Evolutionary conservation across 2,113 vertebrate genomes (phyloP).

Genomic region (Falco punctatus): DNA sequence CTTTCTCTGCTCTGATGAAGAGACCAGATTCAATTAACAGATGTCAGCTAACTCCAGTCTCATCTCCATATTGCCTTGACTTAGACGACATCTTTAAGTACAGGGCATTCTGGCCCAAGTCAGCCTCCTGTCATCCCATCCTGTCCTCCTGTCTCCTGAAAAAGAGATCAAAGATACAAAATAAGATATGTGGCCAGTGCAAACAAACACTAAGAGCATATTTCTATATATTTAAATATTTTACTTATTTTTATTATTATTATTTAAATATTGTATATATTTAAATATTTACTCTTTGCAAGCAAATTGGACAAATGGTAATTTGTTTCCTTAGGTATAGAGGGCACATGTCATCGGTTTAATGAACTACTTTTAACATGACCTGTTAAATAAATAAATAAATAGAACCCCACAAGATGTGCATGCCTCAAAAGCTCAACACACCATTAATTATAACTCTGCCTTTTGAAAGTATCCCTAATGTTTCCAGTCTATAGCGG

Average conservation of each 20-base stretch:
- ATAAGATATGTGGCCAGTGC: background rate
- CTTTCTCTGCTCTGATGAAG: background rate
- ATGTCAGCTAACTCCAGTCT: background rate
- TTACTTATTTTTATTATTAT: too few species aligned
- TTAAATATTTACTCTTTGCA: background rate
- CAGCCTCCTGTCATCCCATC: background rate
- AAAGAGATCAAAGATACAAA: background rate
- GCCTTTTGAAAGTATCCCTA: background rate
- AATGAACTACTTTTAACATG: background rate
- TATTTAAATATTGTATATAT: too few species aligned
- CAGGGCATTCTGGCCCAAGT: background rate
- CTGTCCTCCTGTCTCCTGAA: background rate
- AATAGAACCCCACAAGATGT: background rate
- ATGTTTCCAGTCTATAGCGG: background rate
- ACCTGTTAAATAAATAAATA: background rate
- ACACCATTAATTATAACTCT: background rate
- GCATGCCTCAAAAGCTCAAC: background rate
- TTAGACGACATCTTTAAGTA: background rate
- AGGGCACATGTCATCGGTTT: background rate
- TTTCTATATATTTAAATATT: background rate
- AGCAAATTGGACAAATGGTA: background rate
- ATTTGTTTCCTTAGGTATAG: background rate
- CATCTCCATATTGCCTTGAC: background rate
- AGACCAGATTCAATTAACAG: background rate
- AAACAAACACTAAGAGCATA: background rate